Base-by-base conservation (phyloP, 1,140 invertebrate species). In the Drosophila arizonae region DNA sequence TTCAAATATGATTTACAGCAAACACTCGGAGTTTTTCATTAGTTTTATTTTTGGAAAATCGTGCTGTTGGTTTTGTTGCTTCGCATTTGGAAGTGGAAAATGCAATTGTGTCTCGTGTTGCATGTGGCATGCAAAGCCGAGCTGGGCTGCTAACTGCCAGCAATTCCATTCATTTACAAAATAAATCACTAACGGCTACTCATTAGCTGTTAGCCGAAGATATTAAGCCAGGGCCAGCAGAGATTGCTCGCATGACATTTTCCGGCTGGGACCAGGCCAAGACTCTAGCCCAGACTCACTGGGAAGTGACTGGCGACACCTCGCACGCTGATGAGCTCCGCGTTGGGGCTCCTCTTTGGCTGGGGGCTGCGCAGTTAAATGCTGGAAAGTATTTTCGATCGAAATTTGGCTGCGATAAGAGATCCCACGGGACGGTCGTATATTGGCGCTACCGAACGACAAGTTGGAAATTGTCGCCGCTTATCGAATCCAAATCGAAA, bases 121-220 rank as follows among this genome's bases (percentile, higher is more conserved):
- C 82, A 87, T 88, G 84, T 73, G 62, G 67, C 81, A 81, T 81
- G 74, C 86, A 79, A 89, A 90, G 78, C 62, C 66, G 72, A 57
- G 54, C 73, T 72, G 64, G 60, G 54, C 73, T 72, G 64, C 56
- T 69, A 79, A 81, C 66, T 81, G 81, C 72, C 72, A 69, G 86
- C 87, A 90, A 90, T 90, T 89, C 86, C 81, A 90, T 89, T 89
- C 89, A 89, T 89, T 89, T 89, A 74, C 66, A 56, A 89, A 89
- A 89, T 89, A 89, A 89, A 90, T 90, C 86, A 90, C 86, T 81
- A 90, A 90, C 81, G 81, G 86, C 87, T 69, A 90, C 86, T 90
- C 87, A 90, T 90, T 90, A 90, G 87, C 86, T 82, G 78, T 77
- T 90, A 86, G 90, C 79, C 79, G 77, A 79, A 87, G 84, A 87